Evolutionary conservation across 2,797 vertebrate species (phyloP), one percentile per base, ranked within the genome.

Genomic region (Cirrhinus mrigala): DNA sequence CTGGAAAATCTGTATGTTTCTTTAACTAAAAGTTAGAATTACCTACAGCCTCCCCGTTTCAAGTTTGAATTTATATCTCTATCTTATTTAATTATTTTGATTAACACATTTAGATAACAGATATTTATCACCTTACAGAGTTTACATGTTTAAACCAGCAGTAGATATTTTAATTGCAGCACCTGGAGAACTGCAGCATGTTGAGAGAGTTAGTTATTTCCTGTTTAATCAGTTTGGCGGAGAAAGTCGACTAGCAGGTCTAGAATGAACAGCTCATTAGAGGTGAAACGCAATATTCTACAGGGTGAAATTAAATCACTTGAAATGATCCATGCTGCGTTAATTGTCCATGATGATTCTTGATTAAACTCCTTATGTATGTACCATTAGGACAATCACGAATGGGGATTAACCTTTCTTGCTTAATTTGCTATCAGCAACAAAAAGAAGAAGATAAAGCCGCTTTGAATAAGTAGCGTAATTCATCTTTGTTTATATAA

Each of bases 271-370:
- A 74, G 70, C 79, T 76, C 79, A 81, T 81, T 85, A 44, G 79
- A 70, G 70, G 16, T 74, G 22, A 44, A 74, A 54, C 3, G 3
- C 16, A 64, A 27, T 79, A 79, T 48, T 82, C 71, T 69, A 69
- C 37, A 24, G 54, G n/a, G 80, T 76, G 54, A 56, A 50, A 74
- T 73, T 2, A 62, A 52, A 52, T 11, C 68, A 85, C 62, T 71
- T 75, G 66, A 88, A 82, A 86, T 79, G 77, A 80, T 78, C 80
- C 74, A 18, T 87, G 71, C 66, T 83, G 62, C 10, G 15, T 78
- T 86, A 89, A 86, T 89, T 87, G 81, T 37, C 78, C 69, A 73
- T 86, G 81, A 87, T 81, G 83, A 87, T 71, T 70, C 81, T 44
- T 78, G 66, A 82, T 87, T 87, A 86, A 70, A 84, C 44, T 66